Evolutionary conservation across 2,888 invertebrate species (phyloP), one percentile per base, ranked within the genome.

Genomic region (Drosophila differens): DNA sequence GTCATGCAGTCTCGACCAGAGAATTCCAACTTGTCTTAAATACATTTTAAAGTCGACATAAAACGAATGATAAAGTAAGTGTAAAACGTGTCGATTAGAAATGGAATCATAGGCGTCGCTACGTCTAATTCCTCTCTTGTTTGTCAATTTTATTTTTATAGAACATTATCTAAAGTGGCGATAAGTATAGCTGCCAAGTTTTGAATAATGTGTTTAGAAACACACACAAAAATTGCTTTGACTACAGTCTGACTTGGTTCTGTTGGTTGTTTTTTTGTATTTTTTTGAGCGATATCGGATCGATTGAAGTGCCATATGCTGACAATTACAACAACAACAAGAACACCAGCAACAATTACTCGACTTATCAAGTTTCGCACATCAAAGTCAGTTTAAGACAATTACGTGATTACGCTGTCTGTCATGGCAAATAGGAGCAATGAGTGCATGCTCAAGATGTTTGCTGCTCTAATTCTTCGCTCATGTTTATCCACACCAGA

Each of bases 361-460:
- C 25, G 33, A 52, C 52, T 52, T 71, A 72, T 58, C 58, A 39
- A 59, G 64, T n/a, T 51, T 39, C 6, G 62, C 12, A 39, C 35
- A 47, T 72, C 51, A 57, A 25, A 33, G 51, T 54, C 49, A 30
- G 54, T 73, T 58, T 19, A 12, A 6, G 32, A 53, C 55, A 69
- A 73, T 73, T 66, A 73, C 33, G 37, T 28, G n/a, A 73, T 66
- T 73, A 73, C 5, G 41, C 49, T 73, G 72, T 67, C 70, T 65
- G 74, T 67, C 70, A 53, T 33, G 39, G 33, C 28, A 25, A 54
- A 60, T 52, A 25, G 39, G 32, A 70, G 47, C 25, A 47, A 39
- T 51, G 39, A 28, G 49, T 44, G 62, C 22, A 47, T 25, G 22
- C 53, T 22, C 33, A 33, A 71, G 72, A 72, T 47, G 39, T 35